phyloP scores from a whole-genome alignment of 2,888 invertebrate genomes.

The Antheraea yamamai region DNA sequence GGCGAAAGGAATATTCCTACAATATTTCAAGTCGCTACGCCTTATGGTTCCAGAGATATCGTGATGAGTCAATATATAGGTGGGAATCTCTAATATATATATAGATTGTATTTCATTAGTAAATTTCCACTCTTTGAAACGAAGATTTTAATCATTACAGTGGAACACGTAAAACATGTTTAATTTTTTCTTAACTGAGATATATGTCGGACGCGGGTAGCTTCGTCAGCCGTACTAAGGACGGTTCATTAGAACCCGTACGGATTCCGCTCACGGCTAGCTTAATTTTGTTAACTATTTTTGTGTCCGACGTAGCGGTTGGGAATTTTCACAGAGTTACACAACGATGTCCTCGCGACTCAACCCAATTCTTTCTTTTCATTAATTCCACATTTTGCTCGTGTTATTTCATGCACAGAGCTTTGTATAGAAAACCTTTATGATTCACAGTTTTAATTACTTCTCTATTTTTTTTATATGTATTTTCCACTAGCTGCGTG shows the following conservation, averaged over 20 bases:
- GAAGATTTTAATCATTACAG: background rate
- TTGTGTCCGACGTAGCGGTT: conserved; percentile 52
- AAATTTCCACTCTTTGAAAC: background rate
- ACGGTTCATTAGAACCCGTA: conserved; percentile 61
- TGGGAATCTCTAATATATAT: background rate
- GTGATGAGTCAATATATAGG: no score
- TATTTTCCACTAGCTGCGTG: no score
- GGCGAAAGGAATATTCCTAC: no score
- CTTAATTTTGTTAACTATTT: conserved; percentile 74
- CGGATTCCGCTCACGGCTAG: conserved; percentile 54
- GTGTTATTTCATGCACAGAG: conserved; percentile 14
- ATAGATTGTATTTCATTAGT: background rate
- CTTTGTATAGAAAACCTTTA: background rate
- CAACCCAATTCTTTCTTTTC: conserved; percentile 48
- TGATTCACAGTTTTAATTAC: background rate
- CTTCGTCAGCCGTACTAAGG: conserved; percentile 34
- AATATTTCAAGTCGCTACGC: no score
- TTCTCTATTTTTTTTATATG: background rate
- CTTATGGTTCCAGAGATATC: no score
- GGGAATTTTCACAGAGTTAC: conserved; percentile 45
- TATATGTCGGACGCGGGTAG: conserved; percentile 38
- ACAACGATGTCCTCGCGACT: conserved; percentile 33
- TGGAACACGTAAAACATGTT: background rate
- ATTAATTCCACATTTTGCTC: conserved; percentile 26
- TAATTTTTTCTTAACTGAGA: conserved; percentile 12